Conservation (phyloP, 2,797 vertebrate genomes). For the Notamacropus eugenii region DNA sequence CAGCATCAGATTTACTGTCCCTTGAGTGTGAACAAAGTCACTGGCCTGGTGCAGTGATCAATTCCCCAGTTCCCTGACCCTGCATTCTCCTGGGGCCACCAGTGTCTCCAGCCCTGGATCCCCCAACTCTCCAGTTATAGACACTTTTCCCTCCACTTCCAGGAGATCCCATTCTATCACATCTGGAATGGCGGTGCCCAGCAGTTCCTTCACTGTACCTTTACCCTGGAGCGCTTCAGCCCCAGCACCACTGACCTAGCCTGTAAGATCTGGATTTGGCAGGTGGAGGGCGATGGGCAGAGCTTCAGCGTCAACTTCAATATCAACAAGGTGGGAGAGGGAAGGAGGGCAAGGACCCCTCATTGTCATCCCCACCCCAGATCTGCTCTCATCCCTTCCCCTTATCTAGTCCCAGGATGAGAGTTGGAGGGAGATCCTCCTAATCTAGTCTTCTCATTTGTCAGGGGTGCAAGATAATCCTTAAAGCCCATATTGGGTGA, state of each 20-base stretch:
- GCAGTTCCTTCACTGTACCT: conserved; percentile 96
- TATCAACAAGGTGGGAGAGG: conserved; percentile 93
- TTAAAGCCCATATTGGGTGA: background rate
- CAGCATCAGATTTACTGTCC: background rate
- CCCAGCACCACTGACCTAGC: conserved; percentile 96
- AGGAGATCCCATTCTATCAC: conserved; percentile 99
- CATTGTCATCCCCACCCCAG: background rate
- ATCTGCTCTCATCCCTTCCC: background rate
- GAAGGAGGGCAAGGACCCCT: background rate
- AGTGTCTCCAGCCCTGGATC: no score
- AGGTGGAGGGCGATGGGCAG: conserved; percentile 98
- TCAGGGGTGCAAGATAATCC: background rate
- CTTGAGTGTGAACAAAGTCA: background rate
- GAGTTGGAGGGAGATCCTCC: background rate
- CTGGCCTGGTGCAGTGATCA: background rate
- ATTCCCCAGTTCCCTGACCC: no score
- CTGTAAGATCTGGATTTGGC: conserved; percentile 99
- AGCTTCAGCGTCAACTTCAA: conserved; percentile 97
- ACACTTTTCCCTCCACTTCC: background rate
- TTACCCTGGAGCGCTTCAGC: conserved; percentile 96
- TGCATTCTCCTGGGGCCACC: background rate
- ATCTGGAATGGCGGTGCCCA: conserved; percentile 96
- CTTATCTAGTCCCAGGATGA: background rate
- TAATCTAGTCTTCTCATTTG: background rate
- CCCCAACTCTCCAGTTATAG: background rate